Base-by-base conservation (phyloP, 2,797 vertebrate genomes). In the Sebastes glaucus region DNA sequence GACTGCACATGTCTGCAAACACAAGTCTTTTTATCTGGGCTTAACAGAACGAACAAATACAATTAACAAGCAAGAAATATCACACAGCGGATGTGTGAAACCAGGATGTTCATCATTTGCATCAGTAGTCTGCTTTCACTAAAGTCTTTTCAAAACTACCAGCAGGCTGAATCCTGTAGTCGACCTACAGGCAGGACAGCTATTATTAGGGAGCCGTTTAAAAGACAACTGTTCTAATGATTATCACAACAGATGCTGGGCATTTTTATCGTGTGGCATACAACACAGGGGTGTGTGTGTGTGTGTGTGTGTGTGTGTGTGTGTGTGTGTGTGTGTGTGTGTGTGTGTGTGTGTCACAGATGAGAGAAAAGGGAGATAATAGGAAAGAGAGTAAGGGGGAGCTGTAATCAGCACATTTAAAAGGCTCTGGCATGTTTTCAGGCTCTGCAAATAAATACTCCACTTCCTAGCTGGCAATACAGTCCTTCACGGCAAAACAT, bases 391-490 rank as follows among this genome's bases (percentile, higher is more conserved):
- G 38, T 60, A 65, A 71, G 42, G 18, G 59, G 33, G 52, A 74
- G 61, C 56, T 53, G 16, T 18, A 71, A 82, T 74, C 57, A 82
- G 70, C 74, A 64, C 61, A 67, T 86, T 81, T 81, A 68, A 78
- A 83, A 67, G 61, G 65, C 72, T 62, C 61, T 71, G 71, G 28
- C 64, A 42, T 90, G 86, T 78, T 91, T 88, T 87, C 61, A 74
- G 66, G 67, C 74, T 75, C 77, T 81, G 72, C 61, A 87, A 89
- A 94, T 87, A 59, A 69, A 82, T 80, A 61, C 46, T 90, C 70
- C 68, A 83, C 75, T 71, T 89, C 84, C 84, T 81, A 69, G 78
- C 78, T 81, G 83, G 88, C 74, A 83, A 76, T 46, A 79, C 81
- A 82, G 75, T 85, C 83, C 67, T 86, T 82, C 33, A 68, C 73